Conservation (phyloP, 2,113 vertebrate genomes). For the Dicaeum eximium region DNA sequence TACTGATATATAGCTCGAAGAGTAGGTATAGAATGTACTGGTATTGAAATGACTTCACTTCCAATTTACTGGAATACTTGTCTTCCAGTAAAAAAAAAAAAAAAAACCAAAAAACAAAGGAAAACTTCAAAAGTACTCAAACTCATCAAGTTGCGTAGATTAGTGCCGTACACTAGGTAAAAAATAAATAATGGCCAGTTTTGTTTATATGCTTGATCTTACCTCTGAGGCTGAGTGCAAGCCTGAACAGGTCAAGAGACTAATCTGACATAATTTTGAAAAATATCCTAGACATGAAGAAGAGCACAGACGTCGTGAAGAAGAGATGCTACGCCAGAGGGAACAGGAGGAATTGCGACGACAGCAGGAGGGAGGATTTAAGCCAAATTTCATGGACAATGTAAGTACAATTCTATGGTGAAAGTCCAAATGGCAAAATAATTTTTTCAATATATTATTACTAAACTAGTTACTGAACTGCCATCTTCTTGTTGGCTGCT, state of each 20-base stretch:
- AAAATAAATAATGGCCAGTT: not conserved
- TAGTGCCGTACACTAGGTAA: not conserved
- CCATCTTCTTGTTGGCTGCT: not conserved
- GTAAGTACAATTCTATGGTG: constrained; percentile 78
- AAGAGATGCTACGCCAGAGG: constrained; percentile 91
- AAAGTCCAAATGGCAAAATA: not conserved
- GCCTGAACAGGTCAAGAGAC: not conserved
- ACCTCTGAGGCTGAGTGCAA: not conserved
- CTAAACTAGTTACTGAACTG: not conserved
- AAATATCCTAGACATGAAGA: constrained; percentile 82
- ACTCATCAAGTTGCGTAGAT: not conserved
- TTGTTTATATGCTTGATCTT: not conserved
- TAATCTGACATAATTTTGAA: not conserved
- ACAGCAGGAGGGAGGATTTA: constrained; percentile 87
- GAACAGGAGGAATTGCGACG: constrained; percentile 91
- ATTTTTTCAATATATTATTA: not conserved
- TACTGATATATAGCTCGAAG: not conserved
- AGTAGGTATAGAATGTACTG: not conserved
- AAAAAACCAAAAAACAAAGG: accelerated
- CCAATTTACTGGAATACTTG: no score
- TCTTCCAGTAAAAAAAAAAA: not conserved
- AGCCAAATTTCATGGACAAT: constrained; percentile 88
- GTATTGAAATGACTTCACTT: not conserved
- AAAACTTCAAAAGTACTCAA: not conserved
- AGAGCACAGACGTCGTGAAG: constrained; percentile 89